Percentiles rank a stretch among this genome's conserved stretches.
Conservation (phyloP, 2,113 vertebrate genomes). For the Ammospiza caudacuta region DNA sequence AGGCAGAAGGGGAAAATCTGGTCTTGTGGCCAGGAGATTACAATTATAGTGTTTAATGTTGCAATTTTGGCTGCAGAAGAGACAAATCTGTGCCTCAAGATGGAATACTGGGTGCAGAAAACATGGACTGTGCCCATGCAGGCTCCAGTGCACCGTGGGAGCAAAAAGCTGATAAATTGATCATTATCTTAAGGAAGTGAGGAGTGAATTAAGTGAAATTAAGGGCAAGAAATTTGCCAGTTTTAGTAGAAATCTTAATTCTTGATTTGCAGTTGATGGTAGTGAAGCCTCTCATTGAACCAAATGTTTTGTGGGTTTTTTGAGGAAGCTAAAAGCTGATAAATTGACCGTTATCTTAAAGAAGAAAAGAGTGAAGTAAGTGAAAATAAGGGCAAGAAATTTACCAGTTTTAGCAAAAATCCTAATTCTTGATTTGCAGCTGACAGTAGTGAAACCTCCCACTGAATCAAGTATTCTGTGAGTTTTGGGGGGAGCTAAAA, state of each 20-base stretch:
- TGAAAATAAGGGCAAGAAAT: not conserved
- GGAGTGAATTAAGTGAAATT: not conserved
- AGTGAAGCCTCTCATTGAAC: fast-evolving
- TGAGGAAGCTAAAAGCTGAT: not conserved
- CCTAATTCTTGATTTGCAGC: not conserved
- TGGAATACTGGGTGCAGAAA: not conserved
- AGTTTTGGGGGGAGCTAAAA: not conserved
- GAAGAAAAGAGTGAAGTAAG: not conserved
- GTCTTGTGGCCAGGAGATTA: not conserved
- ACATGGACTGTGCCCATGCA: fast-evolving
- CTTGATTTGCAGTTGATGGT: not conserved
- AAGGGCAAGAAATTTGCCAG: not conserved
- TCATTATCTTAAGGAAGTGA: too few species aligned
- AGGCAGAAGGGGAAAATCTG: not conserved
- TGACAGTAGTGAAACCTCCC: fast-evolving
- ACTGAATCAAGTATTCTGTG: not conserved
- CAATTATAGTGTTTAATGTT: not conserved
- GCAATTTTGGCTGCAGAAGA: not conserved
- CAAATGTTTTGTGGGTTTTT: not conserved
- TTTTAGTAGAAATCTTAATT: not conserved
- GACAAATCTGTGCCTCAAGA: not conserved
- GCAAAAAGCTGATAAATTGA: not conserved
- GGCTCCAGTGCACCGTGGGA: fast-evolving
- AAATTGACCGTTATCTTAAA: too few species aligned
- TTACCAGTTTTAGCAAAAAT: not conserved